Percentiles rank a stretch among this genome's conserved stretches.
phyloP scores from a whole-genome alignment of 2,797 vertebrate species.

The Sebastes baramenuke region DNA sequence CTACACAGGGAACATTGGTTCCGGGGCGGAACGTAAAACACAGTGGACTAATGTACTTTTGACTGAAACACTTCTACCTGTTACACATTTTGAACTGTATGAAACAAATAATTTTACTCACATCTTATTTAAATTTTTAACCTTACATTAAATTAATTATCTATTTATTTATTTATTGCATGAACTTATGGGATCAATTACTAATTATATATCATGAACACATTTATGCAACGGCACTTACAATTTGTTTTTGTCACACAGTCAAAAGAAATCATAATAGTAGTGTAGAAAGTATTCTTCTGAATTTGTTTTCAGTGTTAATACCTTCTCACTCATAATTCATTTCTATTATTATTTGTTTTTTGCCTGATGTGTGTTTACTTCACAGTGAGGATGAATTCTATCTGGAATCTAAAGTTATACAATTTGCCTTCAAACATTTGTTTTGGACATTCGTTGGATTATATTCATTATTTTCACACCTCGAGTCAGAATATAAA shows the following conservation, averaged over 20 bases:
- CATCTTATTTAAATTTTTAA: no score
- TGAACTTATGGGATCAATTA: no score
- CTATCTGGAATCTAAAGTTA: neutral
- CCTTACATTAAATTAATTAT: no score
- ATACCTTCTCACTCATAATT: neutral
- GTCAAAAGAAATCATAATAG: neutral
- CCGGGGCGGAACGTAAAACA: no score
- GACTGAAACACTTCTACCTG: no score
- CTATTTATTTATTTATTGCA: no score
- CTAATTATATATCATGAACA: no score
- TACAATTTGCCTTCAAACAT: neutral
- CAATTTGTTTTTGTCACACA: neutral
- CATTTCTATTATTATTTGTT: neutral
- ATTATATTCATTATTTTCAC: conserved; percentile 15
- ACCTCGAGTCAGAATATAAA: neutral
- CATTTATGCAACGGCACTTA: no score
- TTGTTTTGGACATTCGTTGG: neutral
- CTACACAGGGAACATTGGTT: no score
- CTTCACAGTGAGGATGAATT: neutral
- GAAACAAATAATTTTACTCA: no score
- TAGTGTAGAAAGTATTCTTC: neutral
- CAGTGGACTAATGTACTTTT: no score
- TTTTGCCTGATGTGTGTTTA: neutral
- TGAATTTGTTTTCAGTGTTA: neutral
- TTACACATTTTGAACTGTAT: no score